Evolutionary conservation across 2,888 invertebrate species (phyloP).

Genomic region (Limnephilus marmoratus): DNA sequence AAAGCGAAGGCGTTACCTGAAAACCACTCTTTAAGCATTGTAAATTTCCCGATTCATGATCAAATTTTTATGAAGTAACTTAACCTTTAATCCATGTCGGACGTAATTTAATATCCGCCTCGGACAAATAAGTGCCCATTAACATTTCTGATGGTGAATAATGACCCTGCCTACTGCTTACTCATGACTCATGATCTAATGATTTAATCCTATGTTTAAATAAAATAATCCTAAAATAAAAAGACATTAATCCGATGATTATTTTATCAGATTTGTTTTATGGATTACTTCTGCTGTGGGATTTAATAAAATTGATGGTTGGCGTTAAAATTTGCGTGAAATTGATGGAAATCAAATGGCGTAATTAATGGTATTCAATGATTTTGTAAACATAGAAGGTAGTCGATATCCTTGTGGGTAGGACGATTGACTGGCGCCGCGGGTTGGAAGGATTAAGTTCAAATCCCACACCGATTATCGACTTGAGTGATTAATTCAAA

Average conservation of each 20-base stretch:
- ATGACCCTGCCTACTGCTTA: not conserved
- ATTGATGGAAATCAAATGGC: not conserved
- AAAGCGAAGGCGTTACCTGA: not conserved
- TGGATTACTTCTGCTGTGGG: not conserved
- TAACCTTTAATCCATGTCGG: not conserved
- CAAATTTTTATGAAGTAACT: not conserved
- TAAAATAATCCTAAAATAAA: not conserved
- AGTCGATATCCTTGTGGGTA: not conserved
- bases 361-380: not conserved
- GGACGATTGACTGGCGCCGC: not conserved
- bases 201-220: not conserved
- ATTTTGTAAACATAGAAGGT: not conserved
- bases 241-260: not conserved
- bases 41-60: not conserved
- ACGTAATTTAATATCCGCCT: not conserved
- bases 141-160: not conserved
- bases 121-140: not conserved
- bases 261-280: not conserved
- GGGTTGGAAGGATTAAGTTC: not conserved
- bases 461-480: not conserved
- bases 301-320: not conserved
- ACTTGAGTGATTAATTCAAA: too few species aligned
- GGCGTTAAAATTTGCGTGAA: not conserved
- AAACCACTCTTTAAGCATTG: not conserved
- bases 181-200: not conserved